phyloP scores from a whole-genome alignment of 2,797 vertebrate species.

The Neostethus bicornis region DNA sequence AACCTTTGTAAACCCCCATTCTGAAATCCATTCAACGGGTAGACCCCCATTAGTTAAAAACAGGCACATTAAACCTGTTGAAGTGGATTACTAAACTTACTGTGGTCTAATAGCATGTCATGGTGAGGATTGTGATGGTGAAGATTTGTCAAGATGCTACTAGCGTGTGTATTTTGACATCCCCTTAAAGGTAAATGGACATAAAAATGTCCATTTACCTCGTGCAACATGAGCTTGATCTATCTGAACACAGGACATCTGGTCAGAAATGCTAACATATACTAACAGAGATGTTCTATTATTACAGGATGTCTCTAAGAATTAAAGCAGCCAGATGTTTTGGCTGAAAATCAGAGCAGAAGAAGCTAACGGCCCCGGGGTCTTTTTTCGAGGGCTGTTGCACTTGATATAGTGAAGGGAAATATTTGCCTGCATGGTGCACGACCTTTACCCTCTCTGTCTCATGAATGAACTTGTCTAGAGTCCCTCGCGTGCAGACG shows the following conservation, averaged over 20 bases:
- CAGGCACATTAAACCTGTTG: too few species aligned
- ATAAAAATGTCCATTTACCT: neutral
- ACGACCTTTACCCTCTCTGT: slow-evolving; percentile 3
- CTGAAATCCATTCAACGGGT: too few species aligned
- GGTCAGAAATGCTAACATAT: neutral
- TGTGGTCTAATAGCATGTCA: neutral
- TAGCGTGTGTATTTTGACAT: neutral
- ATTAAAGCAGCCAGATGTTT: slow-evolving; percentile 38
- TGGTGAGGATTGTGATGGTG: neutral
- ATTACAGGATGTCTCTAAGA: slow-evolving; percentile 5
- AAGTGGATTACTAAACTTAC: neutral
- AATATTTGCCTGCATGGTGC: slow-evolving; percentile 13
- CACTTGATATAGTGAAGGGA: slow-evolving; percentile 14
- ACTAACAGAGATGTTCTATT: slow-evolving; percentile 1
- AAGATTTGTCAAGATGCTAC: neutral
- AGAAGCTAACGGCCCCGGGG: slow-evolving; percentile 41
- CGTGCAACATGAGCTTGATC: neutral
- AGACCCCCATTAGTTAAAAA: too few species aligned
- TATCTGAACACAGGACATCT: slow-evolving; percentile 1
- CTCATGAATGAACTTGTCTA: slow-evolving; percentile 6
- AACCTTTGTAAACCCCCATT: too few species aligned
- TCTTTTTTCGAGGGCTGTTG: neutral
- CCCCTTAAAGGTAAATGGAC: neutral
- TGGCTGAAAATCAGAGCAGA: slow-evolving; percentile 30
- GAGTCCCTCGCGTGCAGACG: slow-evolving; percentile 3